Evolutionary conservation across 2,797 vertebrate genomes (phyloP), one percentile per base, ranked within the genome.

Genomic region (Danio tinwini): DNA sequence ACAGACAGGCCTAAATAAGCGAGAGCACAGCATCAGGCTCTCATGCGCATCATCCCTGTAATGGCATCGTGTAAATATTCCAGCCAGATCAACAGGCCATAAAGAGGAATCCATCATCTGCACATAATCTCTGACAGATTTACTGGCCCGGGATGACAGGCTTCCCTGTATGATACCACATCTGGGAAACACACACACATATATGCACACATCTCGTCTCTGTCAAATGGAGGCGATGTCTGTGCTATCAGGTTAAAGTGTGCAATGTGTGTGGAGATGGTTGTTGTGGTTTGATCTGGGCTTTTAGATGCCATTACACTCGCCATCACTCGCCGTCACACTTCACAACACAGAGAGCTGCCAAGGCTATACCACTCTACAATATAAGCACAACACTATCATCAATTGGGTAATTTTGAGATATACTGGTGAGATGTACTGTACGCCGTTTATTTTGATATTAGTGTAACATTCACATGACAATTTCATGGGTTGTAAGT

Each of bases 41-140:
- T 53, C 71, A 50, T 65, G 76, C 73, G 49, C 83, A 78, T 84
- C 82, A 76, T 80, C 56, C 71, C 62, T 47, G 72, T 86, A 85
- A 87, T 85, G 76, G 74, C 88, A 84, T 83, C 79, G 82, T 86
- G 91, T 91, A 93, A 91, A 93, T 91, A 91, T 89, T 86, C 80
- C 11, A 79, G 79, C 75, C 83, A 86, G 90, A 93, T 89, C 91
- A 91, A 92, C 86, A 88, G 84, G 84, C 87, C 87, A 74, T 91
- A 88, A 91, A 91, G 88, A 92, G 89, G 88, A 89, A 91, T 89
- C 88, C 84, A 85, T 93, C 91, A 91, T 88, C 84, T 85, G 61
- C 84, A 88, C 88, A 88, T 92, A 88, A 93, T 90, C 87, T 82
- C 82, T 84, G 89, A 87, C 86, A 92, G 87, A 92, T 90, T 90